Evolutionary conservation across 2,888 invertebrate species (phyloP), one percentile per base, ranked within the genome.

Genomic region (Mesopsocus fuscifrons): DNA sequence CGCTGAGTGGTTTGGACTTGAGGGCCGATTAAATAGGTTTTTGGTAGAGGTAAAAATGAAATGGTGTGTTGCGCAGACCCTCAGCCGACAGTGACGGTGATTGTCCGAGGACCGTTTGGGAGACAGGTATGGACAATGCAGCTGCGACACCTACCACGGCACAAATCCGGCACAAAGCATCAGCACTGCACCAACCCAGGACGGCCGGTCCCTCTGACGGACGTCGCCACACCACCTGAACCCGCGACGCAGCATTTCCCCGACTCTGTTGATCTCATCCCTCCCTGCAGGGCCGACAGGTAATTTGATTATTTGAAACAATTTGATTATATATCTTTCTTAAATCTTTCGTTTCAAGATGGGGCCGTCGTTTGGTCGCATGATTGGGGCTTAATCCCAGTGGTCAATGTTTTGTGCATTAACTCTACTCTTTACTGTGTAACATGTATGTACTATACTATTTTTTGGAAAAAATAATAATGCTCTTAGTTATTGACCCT

Each of bases 61-160:
- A n/a, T n/a, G n/a, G 20, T 44, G 40, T 38, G 33, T 35, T 51
- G 46, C 44, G 8, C 72, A 83, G 92, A 92, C 63, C 89, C 91
- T 3, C 85, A 92, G 55, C 94, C 94, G 0, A 91, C 89, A 1
- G 79, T 95, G 5, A 76, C 75, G 57, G 77, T 89, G 42, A 67
- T 97, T 43, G 80, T 94, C 48, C 74, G 95, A 2, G 87, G 89
- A 44, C 87, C 91, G 1, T 94, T 91, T 65, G 94, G 94, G 1
- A 76, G 94, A 3, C 85, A 88, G 65, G 88, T 89, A 16, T 97
- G 95, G 95, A 84, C 84, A 6, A 74, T 88, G 71, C 79, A 83
- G 55, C 64, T 85, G 43, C 71, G 92, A 31, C 91, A 92, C 57
- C 67, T 88, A 46, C 88, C 94, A 1, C 71, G 91, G 31, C 75